Evolutionary conservation across 1,140 invertebrate genomes (phyloP), one percentile per base, ranked within the genome.

Genomic region (Leptinotarsa defecta): DNA sequence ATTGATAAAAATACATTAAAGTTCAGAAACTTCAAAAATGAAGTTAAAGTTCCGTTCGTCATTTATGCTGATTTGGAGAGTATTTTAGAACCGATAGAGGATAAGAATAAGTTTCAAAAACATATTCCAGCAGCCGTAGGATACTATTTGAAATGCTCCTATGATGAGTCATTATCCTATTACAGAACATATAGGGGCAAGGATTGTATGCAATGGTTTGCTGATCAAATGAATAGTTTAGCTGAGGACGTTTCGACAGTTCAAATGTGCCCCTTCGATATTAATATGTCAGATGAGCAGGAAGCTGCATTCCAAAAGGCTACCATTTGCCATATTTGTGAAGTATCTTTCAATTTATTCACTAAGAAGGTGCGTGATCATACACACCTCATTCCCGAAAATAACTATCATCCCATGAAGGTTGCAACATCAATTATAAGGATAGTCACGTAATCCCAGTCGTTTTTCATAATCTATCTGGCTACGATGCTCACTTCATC

Each of bases 241-340:
- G 17, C 78, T 71, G 73, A 77, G 76, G 80, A 77, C 74, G 77
- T 52, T 82, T 78, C 24, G 11, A 73, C 71, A 77, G 74, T 82
- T 81, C 80, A 61, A 3, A 70, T 85, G 73, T 83, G 82, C 22
- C 27, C 80, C 15, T 78, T 13, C 64, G 49, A n/a, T 24, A 81
- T 63, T 72, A 81, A 67, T 48, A 63, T 64, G 48, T 20, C 61
- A 68, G 62, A 68, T 68, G 57, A 22, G 57, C 19, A 68, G 43
- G n/a, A 65, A 24, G 20, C 15, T 61, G 22, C 63, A 71, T 61
- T 68, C 24, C 24, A 52, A 19, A 49, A 49, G 62, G 48, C 48
- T 27, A 68, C 62, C 49, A 19, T 43, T 48, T 84, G 82, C 75
- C 81, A 84, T 65, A 84, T 84, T 72, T 84, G 82, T 78, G 22